Evolutionary conservation across 2,797 vertebrate genomes (phyloP), one percentile per base, ranked within the genome.

Genomic region (Dryobates pubescens): DNA sequence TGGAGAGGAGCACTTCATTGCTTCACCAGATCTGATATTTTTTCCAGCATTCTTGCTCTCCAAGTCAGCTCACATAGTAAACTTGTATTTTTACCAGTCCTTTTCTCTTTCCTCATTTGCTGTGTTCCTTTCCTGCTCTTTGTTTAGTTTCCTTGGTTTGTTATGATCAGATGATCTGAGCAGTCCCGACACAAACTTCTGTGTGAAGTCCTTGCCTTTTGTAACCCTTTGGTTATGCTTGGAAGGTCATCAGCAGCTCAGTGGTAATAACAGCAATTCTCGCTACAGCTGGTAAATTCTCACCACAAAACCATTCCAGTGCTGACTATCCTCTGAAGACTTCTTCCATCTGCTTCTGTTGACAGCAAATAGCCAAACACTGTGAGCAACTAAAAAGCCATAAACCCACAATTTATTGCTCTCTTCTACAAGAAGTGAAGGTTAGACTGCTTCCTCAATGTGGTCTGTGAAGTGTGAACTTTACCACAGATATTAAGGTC

Each of bases 281-380:
- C 79, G 70, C 56, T 95, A 18, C 84, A 95, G 88, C 85, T 94
- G 97, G 83, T 61, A 47, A 64, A 88, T 59, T 36, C 92, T 93
- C 90, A 10, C 78, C 78, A 62, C 86, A 32, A 82, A 94, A 80
- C 81, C 94, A 30, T 90, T 77, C 62, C 43, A 15, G 2, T 14
- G 61, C 88, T n/a, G 22, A 2, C 78, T n/a, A 61, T 75, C 86
- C 95, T 96, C 95, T 8, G 15, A 96, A 97, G 95, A 63, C 65
- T 95, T 71, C 29, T 45, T 34, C 91, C 93, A 89, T 93, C 96
- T 96, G 86, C 78, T 95, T 75, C 93, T 82, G 54, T 89, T 83
- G 92, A 69, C 91, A 96, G 92, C 78, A 94, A 91, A 68, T 57
- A 75, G 18, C 87, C 95, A 51, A 92, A 78, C 71, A 41, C 51